Percentiles rank a stretch among this genome's conserved stretches.
phyloP scores from a whole-genome alignment of 2,113 vertebrate species.

The Heterochromis multidens region DNA sequence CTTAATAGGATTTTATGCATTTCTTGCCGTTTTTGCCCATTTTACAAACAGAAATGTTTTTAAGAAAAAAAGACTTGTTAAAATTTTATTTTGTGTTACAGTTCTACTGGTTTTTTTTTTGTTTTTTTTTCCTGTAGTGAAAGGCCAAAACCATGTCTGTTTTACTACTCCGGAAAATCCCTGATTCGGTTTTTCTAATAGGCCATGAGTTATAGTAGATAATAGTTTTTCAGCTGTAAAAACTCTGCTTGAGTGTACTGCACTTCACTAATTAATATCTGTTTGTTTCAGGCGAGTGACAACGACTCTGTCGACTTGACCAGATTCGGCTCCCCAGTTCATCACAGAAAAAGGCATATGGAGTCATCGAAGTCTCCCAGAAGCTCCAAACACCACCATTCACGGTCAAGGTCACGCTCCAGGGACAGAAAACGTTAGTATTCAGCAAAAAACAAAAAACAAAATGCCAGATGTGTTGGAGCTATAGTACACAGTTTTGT shows the following conservation, averaged over 20 bases:
- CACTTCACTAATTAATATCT: not conserved
- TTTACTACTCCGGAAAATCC: not conserved
- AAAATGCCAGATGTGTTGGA: not conserved
- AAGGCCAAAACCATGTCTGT: not conserved
- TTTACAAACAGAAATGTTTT: too few species aligned
- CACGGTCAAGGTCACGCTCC: conserved; percentile 88
- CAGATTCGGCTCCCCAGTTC: conserved; percentile 80
- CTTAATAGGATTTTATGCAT: too few species aligned
- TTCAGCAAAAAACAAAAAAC: not conserved
- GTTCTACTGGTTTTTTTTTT: not conserved
- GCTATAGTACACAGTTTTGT: not conserved
- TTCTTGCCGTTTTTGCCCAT: too few species aligned
- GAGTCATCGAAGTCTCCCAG: conserved; percentile 87
- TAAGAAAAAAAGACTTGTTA: too few species aligned
- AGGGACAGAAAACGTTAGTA: conserved; percentile 85
- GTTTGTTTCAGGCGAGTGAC: conserved; percentile 82
- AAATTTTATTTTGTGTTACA: not conserved
- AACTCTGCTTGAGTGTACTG: not conserved
- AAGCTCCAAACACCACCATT: conserved; percentile 90
- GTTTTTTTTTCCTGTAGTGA: not conserved
- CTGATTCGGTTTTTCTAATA: not conserved
- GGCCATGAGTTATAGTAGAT: not conserved
- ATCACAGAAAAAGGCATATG: conserved; percentile 85
- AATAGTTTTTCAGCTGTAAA: not conserved
- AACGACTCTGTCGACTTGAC: conserved; percentile 79